Evolutionary conservation across 2,797 vertebrate genomes (phyloP).

Genomic region (Diplodus puntazzo): DNA sequence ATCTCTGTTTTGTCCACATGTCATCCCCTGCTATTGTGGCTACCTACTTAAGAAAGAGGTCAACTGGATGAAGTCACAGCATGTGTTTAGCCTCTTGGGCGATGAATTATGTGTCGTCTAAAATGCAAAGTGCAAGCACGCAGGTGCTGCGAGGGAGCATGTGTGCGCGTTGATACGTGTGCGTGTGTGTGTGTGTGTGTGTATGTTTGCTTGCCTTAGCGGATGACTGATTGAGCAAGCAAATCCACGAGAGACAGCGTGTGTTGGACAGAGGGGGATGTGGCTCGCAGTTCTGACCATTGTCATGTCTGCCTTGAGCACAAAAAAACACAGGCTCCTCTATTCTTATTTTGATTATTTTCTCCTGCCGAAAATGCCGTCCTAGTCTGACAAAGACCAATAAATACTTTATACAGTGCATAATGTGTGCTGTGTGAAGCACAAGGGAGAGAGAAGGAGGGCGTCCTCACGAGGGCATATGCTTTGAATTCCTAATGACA

Average conservation of each 20-base stretch:
- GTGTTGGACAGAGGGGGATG: slow-evolving; percentile 48
- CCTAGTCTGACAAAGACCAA: slow-evolving; percentile 86
- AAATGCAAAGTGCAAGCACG: slow-evolving; percentile 72
- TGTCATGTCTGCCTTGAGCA: slow-evolving; percentile 51
- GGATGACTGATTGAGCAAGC: slow-evolving; percentile 72
- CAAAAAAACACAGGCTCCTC: slow-evolving; percentile 57
- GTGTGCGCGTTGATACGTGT: slow-evolving; percentile 49
- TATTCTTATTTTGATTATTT: slow-evolving; percentile 77
- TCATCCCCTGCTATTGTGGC: slow-evolving; percentile 56
- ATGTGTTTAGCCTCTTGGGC: slow-evolving; percentile 68
- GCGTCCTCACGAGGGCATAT: slow-evolving; percentile 86
- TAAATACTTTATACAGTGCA: slow-evolving; percentile 91
- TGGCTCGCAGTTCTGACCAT: slow-evolving; percentile 42
- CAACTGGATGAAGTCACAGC: slow-evolving; percentile 77
- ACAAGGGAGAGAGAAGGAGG: slow-evolving; percentile 83
- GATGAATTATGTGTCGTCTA: slow-evolving; percentile 76
- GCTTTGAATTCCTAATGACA: slow-evolving; percentile 91
- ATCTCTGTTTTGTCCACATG: slow-evolving; percentile 67
- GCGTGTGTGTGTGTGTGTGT: slow-evolving; percentile 28
- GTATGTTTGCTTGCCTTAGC: slow-evolving; percentile 64
- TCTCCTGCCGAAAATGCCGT: slow-evolving; percentile 77
- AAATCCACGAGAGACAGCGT: slow-evolving; percentile 58
- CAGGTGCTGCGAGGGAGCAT: slow-evolving; percentile 71
- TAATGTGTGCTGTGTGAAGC: slow-evolving; percentile 87
- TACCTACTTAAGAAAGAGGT: slow-evolving; percentile 80